Percentiles rank a stretch among this genome's conserved stretches.
Evolutionary conservation across 2,888 invertebrate genomes (phyloP).

Genomic region (Cecidostiba fungosa): DNA sequence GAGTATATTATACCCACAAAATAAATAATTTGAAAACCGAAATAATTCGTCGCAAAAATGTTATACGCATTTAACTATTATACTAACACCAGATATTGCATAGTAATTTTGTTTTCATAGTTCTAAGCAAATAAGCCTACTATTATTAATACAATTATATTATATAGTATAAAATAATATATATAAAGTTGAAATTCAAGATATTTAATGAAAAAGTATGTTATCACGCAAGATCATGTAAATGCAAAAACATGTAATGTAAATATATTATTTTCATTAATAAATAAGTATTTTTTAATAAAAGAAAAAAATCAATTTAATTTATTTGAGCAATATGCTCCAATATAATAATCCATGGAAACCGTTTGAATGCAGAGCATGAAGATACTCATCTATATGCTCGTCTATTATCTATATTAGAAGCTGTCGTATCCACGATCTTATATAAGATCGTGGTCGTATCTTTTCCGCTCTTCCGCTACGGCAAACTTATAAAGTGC

Average conservation of each 20-base stretch:
- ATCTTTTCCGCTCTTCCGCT: too few relatives aligned
- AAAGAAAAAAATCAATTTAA: background rate
- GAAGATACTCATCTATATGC: too few relatives aligned
- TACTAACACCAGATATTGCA: background rate
- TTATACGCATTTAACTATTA: background rate
- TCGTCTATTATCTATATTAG: too few relatives aligned
- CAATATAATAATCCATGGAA: too few relatives aligned
- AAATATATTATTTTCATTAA: conserved; percentile 15
- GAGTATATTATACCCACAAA: background rate
- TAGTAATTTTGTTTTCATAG: conserved; percentile 8
- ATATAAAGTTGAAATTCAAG: conserved; percentile 10
- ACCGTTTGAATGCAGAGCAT: too few relatives aligned
- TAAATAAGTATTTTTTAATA: conserved; percentile 12
- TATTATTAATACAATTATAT: conserved; percentile 1
- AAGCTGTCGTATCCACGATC: too few relatives aligned
- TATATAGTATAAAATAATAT: background rate
- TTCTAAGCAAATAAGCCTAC: background rate
- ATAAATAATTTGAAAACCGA: background rate
- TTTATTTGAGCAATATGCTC: background rate
- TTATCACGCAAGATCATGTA: conserved; percentile 3
- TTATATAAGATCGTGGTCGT: too few relatives aligned
- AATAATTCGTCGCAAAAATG: background rate
- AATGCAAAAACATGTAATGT: background rate
- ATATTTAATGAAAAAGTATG: conserved; percentile 15
- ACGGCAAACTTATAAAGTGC: too few relatives aligned